Evolutionary conservation across 2,888 invertebrate genomes (phyloP).

Genomic region (Phortica okadai): DNA sequence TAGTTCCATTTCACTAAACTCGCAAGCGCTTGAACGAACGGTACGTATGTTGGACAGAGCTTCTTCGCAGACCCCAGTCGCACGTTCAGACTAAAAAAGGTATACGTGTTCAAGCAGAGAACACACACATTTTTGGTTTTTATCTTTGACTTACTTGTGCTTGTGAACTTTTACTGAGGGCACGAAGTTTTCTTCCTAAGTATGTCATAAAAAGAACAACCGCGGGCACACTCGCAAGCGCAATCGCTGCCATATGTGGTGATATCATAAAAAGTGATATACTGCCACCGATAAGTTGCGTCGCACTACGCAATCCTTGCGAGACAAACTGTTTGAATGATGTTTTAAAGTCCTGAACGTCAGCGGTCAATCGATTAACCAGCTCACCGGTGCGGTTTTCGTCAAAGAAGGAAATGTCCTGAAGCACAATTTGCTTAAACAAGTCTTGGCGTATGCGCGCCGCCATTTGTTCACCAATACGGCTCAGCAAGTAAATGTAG

Average conservation of each 20-base stretch:
- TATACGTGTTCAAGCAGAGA: not conserved
- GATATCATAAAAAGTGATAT: slow-evolving; percentile 87
- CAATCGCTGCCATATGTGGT: slow-evolving; percentile 90
- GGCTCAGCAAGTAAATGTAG: slow-evolving; percentile 91
- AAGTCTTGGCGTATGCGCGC: slow-evolving; percentile 87
- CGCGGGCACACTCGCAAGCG: slow-evolving; percentile 89
- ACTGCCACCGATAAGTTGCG: slow-evolving; percentile 83
- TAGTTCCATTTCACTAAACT: slow-evolving; percentile 86
- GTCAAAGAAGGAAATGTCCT: slow-evolving; percentile 94
- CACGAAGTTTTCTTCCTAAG: slow-evolving; percentile 87
- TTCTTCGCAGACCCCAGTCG: slow-evolving; percentile 94
- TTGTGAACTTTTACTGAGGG: slow-evolving; percentile 88
- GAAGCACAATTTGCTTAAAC: slow-evolving; percentile 88
- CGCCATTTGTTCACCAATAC: slow-evolving; percentile 93
- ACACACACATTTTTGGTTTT: not conserved
- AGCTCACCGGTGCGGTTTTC: slow-evolving; percentile 93
- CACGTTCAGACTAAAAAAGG: slow-evolving; percentile 83
- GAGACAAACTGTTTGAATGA: slow-evolving; percentile 95
- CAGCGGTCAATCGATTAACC: slow-evolving; percentile 91
- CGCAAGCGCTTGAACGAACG: slow-evolving; percentile 95
- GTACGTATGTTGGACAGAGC: slow-evolving; percentile 95
- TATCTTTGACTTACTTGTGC: slow-evolving; percentile 81
- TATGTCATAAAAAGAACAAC: slow-evolving; percentile 90
- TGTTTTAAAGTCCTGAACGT: slow-evolving; percentile 98
- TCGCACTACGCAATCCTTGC: slow-evolving; percentile 90